phyloP scores from a whole-genome alignment of 2,113 vertebrate species.

The Laterallus jamaicensis region DNA sequence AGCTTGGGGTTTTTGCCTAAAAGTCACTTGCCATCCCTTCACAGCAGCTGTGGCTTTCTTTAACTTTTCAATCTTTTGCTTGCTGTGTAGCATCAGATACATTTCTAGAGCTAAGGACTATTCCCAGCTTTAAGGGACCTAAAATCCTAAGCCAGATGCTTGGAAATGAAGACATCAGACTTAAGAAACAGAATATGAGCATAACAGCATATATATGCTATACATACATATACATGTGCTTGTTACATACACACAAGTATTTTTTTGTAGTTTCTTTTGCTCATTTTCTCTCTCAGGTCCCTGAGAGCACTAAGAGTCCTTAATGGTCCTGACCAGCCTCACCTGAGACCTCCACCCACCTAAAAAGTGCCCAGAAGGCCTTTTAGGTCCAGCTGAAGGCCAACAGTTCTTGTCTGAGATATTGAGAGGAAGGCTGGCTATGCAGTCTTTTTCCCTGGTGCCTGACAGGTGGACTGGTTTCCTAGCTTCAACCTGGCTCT shows the following conservation, averaged over 20 bases:
- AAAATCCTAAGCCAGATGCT: neutral
- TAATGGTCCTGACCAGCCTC: neutral
- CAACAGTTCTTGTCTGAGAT: neutral
- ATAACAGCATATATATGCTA: neutral
- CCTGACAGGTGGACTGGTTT: neutral
- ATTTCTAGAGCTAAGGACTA: neutral
- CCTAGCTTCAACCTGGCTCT: neutral
- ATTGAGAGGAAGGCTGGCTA: neutral
- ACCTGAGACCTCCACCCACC: neutral
- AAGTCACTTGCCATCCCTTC: neutral
- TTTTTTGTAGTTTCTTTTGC: neutral
- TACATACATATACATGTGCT: no score
- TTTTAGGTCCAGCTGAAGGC: neutral
- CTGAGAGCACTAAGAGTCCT: neutral
- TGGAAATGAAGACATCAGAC: neutral
- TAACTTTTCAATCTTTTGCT: neutral
- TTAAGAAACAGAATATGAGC: neutral
- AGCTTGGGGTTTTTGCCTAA: neutral
- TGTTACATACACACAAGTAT: neutral
- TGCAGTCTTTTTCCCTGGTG: neutral
- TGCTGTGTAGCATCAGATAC: neutral
- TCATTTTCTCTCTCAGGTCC: neutral
- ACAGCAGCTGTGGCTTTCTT: neutral
- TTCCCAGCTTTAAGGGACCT: neutral
- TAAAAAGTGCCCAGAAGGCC: neutral